A percentile compares a stretch with the other conserved stretches of the same genome.
Conservation (phyloP, 2,888 invertebrate species). For the Tetheella fluctuosa region DNA sequence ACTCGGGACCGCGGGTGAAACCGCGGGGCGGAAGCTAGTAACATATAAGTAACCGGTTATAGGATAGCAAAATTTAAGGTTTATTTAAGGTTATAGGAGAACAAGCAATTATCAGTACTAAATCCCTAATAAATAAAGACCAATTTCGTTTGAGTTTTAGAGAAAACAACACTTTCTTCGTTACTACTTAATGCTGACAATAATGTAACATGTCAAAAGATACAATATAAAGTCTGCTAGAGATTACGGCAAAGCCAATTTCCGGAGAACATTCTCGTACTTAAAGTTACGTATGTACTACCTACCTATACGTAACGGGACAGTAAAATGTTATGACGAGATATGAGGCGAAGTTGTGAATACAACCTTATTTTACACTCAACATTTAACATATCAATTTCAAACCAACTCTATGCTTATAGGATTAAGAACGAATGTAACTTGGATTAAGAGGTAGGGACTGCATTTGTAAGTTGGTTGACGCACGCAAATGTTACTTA, state of each 20-base stretch:
- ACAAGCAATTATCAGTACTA: too few relatives aligned
- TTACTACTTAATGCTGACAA: neutral
- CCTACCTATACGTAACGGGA: constrained; percentile 54
- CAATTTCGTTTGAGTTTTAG: neutral
- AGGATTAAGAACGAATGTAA: constrained; percentile 23
- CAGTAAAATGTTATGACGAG: constrained; percentile 78
- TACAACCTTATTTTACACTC: constrained; percentile 36
- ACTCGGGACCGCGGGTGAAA: too few relatives aligned
- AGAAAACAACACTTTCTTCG: neutral
- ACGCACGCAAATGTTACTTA: constrained; percentile 64
- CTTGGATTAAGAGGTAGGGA: constrained; percentile 16
- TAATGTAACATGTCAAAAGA: constrained; percentile 20
- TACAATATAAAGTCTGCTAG: constrained; percentile 50
- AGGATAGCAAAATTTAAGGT: neutral
- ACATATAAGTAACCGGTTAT: too few relatives aligned
- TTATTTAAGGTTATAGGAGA: too few relatives aligned
- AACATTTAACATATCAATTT: constrained; percentile 16
- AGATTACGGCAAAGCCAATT: constrained; percentile 68
- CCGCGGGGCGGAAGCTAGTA: too few relatives aligned
- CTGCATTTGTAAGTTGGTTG: constrained; percentile 39
- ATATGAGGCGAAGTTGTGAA: constrained; percentile 67
- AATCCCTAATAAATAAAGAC: neutral
- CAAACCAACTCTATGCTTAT: constrained; percentile 33
- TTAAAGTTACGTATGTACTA: constrained; percentile 47
- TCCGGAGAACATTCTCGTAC: constrained; percentile 62